These are phyloP conservation scores for Platypus cylindrus DNA, from an alignment of 2,888 invertebrate species.

Conservation along the genomic window DNA sequence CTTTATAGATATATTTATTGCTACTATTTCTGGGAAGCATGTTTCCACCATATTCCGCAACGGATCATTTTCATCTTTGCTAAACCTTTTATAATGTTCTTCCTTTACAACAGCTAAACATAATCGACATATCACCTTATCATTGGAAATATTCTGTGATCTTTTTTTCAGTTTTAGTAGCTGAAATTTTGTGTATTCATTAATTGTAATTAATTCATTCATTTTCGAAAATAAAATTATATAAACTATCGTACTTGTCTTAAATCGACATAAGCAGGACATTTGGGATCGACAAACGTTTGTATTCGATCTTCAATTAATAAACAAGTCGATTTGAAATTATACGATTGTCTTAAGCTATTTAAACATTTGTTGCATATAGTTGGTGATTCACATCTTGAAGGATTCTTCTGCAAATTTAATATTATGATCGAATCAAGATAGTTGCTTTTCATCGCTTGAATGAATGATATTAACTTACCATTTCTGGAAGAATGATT, in stretches of 20 bases:
- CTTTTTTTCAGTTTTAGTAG: constrained; percentile 3
- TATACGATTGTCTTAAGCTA: constrained; percentile 12
- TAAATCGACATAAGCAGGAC: constrained; percentile 5
- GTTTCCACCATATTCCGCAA: constrained; percentile 15
- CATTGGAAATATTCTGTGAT: constrained; percentile 3
- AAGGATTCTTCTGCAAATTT: too few species aligned
- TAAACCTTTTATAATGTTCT: constrained; percentile 7
- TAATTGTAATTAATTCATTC: too few species aligned
- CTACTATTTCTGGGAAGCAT: constrained; percentile 16
- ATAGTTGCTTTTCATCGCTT: background rate
- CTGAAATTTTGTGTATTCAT: constrained; percentile 1
- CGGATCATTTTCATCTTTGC: constrained; percentile 12
- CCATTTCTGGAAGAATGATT: constrained; percentile 14
- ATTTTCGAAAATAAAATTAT: too few species aligned
- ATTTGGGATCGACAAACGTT: constrained; percentile 8
- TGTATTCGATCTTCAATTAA: constrained; percentile 15
- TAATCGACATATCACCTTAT: constrained; percentile 10
- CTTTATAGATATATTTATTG: too few species aligned
- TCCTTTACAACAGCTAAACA: constrained; percentile 9
- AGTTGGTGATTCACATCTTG: constrained; percentile 9
- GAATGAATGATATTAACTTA: constrained; percentile 9
- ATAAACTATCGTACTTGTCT: constrained; percentile 11
- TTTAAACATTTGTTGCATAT: constrained; percentile 12
- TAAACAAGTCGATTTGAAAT: constrained; percentile 14
- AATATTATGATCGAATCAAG: too few species aligned